These are phyloP conservation scores for Agonopterix alstromeriana DNA, from an alignment of 2,888 invertebrate genomes.

Conservation along the genomic window DNA sequence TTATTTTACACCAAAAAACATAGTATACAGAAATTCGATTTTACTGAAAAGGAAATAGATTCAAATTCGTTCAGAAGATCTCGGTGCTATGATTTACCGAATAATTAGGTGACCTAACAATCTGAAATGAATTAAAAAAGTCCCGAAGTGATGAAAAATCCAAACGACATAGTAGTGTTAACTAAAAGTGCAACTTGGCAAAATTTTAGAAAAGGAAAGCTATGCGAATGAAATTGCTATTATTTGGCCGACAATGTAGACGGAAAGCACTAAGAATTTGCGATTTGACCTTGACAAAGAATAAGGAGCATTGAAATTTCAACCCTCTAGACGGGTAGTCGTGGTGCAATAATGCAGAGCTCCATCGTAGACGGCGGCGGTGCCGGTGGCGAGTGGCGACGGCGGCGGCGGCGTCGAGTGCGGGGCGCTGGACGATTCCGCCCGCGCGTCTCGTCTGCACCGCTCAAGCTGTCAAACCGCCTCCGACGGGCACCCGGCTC, in stretches of 20 bases:
- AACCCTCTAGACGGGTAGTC: conserved; percentile 56
- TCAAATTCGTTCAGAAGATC: too few relatives aligned
- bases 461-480: conserved; percentile 72
- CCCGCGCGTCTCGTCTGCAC: conserved; percentile 60
- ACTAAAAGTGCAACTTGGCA: neutral
- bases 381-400: conserved; percentile 27
- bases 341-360: conserved; percentile 56
- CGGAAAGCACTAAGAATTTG: neutral
- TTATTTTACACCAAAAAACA: too few relatives aligned
- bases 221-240: neutral
- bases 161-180: neutral
- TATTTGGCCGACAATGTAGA: neutral
- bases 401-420: conserved; percentile 35
- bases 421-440: conserved; percentile 44
- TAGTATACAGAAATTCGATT: too few relatives aligned
- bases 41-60: too few relatives aligned
- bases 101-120: too few relatives aligned
- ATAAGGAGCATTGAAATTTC: conserved; percentile 57
- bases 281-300: conserved; percentile 61
- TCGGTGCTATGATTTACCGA: too few relatives aligned
- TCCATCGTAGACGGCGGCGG: conserved; percentile 31
- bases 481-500: conserved; percentile 70
- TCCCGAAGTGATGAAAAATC: neutral
- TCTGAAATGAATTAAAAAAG: neutral
- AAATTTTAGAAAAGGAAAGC: neutral